A percentile compares a stretch with the other conserved stretches of the same genome.
Evolutionary conservation across 30 jellyfish, hydroid and myxozoan species (phyloP).

Genomic region (Aurelia sp.): DNA sequence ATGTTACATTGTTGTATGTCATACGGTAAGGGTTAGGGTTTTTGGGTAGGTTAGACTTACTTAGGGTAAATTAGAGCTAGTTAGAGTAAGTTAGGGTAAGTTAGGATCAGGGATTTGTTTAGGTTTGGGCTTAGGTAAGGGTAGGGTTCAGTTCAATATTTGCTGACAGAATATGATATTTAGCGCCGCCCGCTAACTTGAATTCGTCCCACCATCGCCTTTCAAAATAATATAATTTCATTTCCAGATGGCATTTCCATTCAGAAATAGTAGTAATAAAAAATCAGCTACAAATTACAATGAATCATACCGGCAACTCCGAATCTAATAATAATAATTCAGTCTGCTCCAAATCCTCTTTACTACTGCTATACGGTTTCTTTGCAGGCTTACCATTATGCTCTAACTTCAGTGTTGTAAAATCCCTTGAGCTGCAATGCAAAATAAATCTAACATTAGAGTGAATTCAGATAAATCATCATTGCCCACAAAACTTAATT

Average conservation of each 20-base stretch:
- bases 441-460: neutral
- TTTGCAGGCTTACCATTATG: slow-evolving; percentile 1
- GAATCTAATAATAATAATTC: slow-evolving; percentile 12
- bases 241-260: neutral
- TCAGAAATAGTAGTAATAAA: neutral
- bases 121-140: too few species aligned
- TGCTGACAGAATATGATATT: too few species aligned
- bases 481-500: too few species aligned
- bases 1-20: too few species aligned
- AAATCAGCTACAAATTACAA: neutral
- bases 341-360: slow-evolving; percentile 28
- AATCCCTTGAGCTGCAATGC: slow-evolving; percentile 12
- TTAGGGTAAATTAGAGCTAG: too few species aligned
- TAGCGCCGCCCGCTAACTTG: too few species aligned
- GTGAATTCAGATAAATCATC: neutral
- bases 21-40: too few species aligned
- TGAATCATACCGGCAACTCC: slow-evolving; percentile 3
- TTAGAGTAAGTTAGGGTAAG: too few species aligned
- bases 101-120: too few species aligned
- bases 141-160: too few species aligned
- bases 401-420: slow-evolving; percentile 15
- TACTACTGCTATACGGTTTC: slow-evolving; percentile 13
- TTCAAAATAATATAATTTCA: neutral
- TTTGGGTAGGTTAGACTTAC: too few species aligned
- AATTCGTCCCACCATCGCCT: too few species aligned